Percentiles rank a stretch among this genome's conserved stretches.
Evolutionary conservation across 2,888 invertebrate species (phyloP).

Genomic region (Cancer borealis): DNA sequence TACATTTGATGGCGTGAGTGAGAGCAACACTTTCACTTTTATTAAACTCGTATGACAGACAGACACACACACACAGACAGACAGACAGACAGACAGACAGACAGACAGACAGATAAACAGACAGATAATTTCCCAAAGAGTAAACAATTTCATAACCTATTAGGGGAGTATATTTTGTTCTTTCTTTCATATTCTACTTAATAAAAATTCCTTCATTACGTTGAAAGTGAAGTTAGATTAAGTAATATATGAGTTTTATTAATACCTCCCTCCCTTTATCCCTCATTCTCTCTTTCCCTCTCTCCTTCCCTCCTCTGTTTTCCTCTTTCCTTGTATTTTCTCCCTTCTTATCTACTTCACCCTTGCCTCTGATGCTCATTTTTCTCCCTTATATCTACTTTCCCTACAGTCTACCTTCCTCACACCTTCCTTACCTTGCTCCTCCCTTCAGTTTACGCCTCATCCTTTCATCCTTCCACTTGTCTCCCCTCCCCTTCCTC

Average conservation of each 20-base stretch:
- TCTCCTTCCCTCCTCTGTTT: neutral
- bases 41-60: neutral
- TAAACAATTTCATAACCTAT: neutral
- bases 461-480: neutral
- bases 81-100: constrained; percentile 8
- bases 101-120: neutral
- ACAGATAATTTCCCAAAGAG: neutral
- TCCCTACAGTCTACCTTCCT: neutral
- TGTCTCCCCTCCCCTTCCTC: neutral
- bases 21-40: neutral
- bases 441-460: neutral
- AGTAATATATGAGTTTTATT: neutral
- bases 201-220: neutral
- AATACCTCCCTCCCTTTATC: neutral
- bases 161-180: neutral
- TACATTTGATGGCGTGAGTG: neutral
- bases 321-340: neutral
- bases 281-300: neutral
- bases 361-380: neutral
- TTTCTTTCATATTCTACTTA: neutral
- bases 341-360: neutral
- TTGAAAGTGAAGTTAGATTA: neutral
- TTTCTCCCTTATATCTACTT: neutral
- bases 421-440: neutral
- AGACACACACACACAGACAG: constrained; percentile 13